These are phyloP conservation scores for Brachionus manjavacas DNA, from an alignment of 1,140 invertebrate genomes.

Conservation along the genomic window DNA sequence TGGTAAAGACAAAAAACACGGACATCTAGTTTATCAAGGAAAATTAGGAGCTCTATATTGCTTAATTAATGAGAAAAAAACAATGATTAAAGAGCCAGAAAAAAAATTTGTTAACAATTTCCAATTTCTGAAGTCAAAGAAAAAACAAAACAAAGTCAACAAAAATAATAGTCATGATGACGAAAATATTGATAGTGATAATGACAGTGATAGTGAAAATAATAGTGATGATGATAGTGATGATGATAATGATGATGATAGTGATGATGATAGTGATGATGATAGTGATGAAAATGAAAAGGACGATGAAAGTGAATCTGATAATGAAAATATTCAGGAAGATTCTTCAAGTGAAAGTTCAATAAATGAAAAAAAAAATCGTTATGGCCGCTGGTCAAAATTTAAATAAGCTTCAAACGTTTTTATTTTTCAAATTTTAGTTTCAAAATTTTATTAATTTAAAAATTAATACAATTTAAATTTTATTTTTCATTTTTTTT, in stretches of 20 bases:
- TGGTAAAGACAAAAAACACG: neutral
- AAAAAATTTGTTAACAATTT: neutral
- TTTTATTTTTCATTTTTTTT: too few species aligned
- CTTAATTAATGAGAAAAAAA: neutral
- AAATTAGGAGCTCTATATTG: neutral
- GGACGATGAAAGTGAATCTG: neutral
- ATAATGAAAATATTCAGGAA: neutral
- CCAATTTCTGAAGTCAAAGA: neutral
- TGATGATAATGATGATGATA: neutral
- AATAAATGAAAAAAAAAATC: neutral
- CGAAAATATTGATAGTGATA: neutral
- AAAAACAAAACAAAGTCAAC: neutral
- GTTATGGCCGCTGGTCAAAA: neutral
- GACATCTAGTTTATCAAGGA: neutral
- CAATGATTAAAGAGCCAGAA: neutral
- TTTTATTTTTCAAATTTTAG: too few species aligned
- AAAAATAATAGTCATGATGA: neutral
- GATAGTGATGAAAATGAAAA: neutral
- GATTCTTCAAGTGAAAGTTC: neutral
- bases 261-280: neutral
- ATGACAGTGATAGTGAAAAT: neutral
- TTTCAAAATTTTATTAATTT: too few species aligned
- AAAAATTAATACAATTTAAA: too few species aligned
- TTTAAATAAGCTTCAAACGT: too few species aligned
- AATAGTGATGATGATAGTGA: neutral